Conservation (phyloP, 2,888 invertebrate species). For the Scaptomyza polygonia region DNA sequence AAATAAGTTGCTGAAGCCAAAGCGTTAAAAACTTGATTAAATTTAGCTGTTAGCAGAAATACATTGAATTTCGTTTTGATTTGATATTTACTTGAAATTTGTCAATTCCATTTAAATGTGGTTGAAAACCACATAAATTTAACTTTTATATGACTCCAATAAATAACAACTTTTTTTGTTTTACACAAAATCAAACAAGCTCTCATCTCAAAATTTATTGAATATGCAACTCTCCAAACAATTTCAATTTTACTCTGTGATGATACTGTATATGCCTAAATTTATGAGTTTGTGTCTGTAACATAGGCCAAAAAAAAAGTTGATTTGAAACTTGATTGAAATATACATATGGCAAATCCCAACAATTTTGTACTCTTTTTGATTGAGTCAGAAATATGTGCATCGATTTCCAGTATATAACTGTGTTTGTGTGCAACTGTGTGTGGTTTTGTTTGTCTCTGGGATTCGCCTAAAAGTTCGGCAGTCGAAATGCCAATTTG, state of each 20-base stretch:
- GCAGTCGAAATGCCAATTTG: slow-evolving; percentile 53
- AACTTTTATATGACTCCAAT: neutral
- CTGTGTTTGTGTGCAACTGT: slow-evolving; percentile 6
- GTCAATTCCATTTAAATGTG: no score
- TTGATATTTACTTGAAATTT: neutral
- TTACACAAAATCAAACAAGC: neutral
- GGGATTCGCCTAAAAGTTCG: slow-evolving; percentile 33
- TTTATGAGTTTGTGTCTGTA: slow-evolving; percentile 1
- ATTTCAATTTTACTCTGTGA: slow-evolving; percentile 44
- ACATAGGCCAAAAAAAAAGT: slow-evolving; percentile 21
- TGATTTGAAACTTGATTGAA: slow-evolving; percentile 46
- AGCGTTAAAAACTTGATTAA: no score
- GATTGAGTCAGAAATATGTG: slow-evolving; percentile 41
- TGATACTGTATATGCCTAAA: no score
- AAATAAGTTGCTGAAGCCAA: slow-evolving; percentile 9
- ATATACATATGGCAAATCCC: slow-evolving; percentile 14
- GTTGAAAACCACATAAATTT: neutral
- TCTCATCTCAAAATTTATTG: slow-evolving; percentile 3
- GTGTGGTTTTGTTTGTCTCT: neutral
- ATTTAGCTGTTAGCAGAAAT: neutral
- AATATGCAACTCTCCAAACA: slow-evolving; percentile 34
- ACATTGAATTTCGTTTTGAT: neutral
- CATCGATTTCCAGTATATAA: slow-evolving; percentile 45
- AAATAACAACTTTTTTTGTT: neutral
- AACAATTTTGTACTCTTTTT: slow-evolving; percentile 6